Evolutionary conservation across 2,888 invertebrate species (phyloP), one percentile per base, ranked within the genome.

Genomic region (Chironomus tentans): DNA sequence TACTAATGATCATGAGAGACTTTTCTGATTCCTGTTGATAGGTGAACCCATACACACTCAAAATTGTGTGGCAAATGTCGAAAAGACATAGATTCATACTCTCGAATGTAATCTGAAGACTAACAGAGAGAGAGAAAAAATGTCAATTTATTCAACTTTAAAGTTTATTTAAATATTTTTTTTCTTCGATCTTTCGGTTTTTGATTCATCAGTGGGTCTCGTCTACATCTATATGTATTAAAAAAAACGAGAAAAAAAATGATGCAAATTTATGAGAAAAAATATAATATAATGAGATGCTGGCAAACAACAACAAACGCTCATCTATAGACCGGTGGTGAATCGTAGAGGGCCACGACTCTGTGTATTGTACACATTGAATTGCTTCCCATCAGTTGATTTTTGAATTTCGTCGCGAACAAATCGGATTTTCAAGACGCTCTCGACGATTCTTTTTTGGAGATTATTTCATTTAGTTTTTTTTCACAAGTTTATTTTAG

Each of bases 261-360:
- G 74, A 74, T 74, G 74, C 74, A 74, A 74, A 74, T 74, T 73
- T 65, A 74, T 74, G 74, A 74, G 68, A 74, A 74, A 74, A 74
- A 61, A 47, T 24, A 18, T 18, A 18, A 48, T 15, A 46, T 18
- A 69, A 47, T 22, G 13, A 50, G 12, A 50, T 21, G 56, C 15
- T n/a, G 22, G 21, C 70, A 72, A 56, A 72, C 72, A 73, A 73
- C 72, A 65, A 74, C 74, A 74, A 74, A 68, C 10, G 22, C 24
- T 24, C 10, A 24, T 21, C 21, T 24, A 65, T 24, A 65, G 22
- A 65, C 65, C 65, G 65, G 21, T 22, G 65, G 65, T 65, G 21
- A 21, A 65, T 18, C 10, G 65, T 65, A 12, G 65, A 65, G 65
- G 65, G 22, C 65, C 24, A 24, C n/a, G 7, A 56, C 56, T 56